Evolutionary conservation across 2,113 vertebrate species (phyloP).

Genomic region (Callospermophilus lateralis): DNA sequence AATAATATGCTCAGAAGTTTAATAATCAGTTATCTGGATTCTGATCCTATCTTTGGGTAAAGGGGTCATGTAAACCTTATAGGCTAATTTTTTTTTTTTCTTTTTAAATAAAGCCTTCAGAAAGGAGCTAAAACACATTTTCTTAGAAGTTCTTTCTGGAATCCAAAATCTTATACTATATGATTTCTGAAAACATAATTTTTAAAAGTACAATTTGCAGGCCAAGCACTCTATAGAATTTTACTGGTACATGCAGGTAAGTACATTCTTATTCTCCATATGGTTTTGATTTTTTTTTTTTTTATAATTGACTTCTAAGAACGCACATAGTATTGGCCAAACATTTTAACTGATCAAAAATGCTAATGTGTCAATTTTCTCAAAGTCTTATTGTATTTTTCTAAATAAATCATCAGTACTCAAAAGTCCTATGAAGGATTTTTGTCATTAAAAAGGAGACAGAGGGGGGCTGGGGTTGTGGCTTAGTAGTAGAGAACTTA

Average conservation of each 20-base stretch:
- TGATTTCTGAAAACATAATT: slow-evolving; percentile 36
- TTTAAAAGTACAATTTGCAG: not conserved
- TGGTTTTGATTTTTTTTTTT: slow-evolving; percentile 11
- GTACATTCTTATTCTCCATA: not conserved
- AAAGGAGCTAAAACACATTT: slow-evolving; percentile 2
- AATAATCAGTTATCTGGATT: slow-evolving; percentile 19
- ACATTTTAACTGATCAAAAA: slow-evolving; percentile 39
- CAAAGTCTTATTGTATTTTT: slow-evolving; percentile 28
- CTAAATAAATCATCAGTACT: slow-evolving; percentile 37
- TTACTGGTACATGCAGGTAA: not conserved
- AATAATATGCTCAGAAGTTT: slow-evolving; percentile 11
- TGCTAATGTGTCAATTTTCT: slow-evolving; percentile 33
- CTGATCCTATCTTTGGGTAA: slow-evolving; percentile 10
- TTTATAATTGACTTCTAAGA: not conserved
- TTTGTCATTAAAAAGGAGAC: not conserved
- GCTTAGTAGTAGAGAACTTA: too few relatives aligned
- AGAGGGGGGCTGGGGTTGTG: too few relatives aligned
- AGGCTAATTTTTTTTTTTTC: not conserved
- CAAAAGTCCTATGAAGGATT: not conserved
- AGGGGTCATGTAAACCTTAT: not conserved
- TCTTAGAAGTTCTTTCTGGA: slow-evolving; percentile 1
- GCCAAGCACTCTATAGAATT: not conserved
- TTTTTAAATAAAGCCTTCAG: not conserved
- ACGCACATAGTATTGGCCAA: not conserved
- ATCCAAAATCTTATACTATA: not conserved